These are phyloP conservation scores for Lypha dubia DNA, from an alignment of 2,888 invertebrate species.

Conservation along the genomic window DNA sequence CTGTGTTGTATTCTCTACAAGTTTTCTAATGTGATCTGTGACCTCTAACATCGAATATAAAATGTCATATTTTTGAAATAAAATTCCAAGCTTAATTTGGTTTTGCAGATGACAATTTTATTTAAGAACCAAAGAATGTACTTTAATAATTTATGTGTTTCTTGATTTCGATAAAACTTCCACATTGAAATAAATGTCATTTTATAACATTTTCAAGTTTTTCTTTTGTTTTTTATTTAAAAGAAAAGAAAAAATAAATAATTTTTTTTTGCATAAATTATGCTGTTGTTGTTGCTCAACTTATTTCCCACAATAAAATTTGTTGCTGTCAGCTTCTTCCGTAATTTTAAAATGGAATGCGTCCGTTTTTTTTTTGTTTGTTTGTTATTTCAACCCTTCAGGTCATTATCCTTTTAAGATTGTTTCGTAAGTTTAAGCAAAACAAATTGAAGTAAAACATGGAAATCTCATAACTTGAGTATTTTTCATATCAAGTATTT, in stretches of 20 bases:
- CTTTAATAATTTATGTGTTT: too few relatives aligned
- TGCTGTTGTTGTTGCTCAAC: not conserved
- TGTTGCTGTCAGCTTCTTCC: not conserved
- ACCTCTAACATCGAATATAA: too few relatives aligned
- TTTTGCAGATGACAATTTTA: too few relatives aligned
- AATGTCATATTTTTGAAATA: too few relatives aligned
- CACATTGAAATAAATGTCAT: conserved; percentile 17
- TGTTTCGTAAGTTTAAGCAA: conserved; percentile 38
- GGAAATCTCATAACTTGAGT: conserved; percentile 49
- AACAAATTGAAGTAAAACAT: conserved; percentile 41
- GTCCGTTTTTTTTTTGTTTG: too few relatives aligned
- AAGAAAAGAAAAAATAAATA: too few relatives aligned
- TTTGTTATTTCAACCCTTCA: conserved; percentile 40
- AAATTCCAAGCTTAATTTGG: too few relatives aligned
- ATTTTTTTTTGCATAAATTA: conserved; percentile 6
- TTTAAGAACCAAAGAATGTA: not conserved
- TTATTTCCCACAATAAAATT: not conserved
- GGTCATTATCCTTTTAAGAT: conserved; percentile 55
- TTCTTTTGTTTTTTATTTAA: not conserved
- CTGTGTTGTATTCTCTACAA: too few relatives aligned
- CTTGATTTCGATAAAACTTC: not conserved
- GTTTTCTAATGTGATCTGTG: too few relatives aligned
- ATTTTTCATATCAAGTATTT: conserved; percentile 40
- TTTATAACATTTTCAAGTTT: not conserved
- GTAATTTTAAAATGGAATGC: not conserved